Conservation (phyloP, 2,888 invertebrate species). For the Emesis castigata region DNA sequence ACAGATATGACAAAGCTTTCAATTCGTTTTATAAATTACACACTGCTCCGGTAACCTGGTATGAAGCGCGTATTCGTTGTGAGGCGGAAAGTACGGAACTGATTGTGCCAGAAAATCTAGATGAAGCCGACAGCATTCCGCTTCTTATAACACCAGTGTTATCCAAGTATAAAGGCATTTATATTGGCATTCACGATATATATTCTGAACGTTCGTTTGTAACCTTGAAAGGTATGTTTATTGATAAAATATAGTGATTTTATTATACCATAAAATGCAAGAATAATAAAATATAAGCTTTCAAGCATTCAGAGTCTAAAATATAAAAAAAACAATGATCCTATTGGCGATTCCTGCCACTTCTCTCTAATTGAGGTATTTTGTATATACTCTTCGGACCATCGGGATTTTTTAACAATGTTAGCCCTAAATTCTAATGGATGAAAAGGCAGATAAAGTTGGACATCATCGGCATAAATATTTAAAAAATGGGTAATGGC, state of each 20-base stretch:
- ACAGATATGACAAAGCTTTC: slow-evolving; percentile 75
- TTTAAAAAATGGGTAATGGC: too few relatives aligned
- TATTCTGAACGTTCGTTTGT: slow-evolving; percentile 75
- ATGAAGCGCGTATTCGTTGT: slow-evolving; percentile 73
- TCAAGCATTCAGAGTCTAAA: too few relatives aligned
- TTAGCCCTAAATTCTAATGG: too few relatives aligned
- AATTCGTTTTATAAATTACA: slow-evolving; percentile 76
- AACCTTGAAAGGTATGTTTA: slow-evolving; percentile 72
- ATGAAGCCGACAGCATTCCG: slow-evolving; percentile 74
- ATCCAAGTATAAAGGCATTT: slow-evolving; percentile 72
- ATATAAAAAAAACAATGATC: too few relatives aligned
- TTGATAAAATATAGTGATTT: background rate
- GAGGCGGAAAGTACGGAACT: slow-evolving; percentile 74
- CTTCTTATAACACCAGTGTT: slow-evolving; percentile 71
- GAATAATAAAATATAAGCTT: too few relatives aligned
- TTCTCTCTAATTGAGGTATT: too few relatives aligned
- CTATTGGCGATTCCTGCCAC: too few relatives aligned
- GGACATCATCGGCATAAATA: too few relatives aligned
- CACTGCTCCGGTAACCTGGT: slow-evolving; percentile 69
- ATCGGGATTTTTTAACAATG: too few relatives aligned
- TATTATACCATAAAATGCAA: too few relatives aligned
- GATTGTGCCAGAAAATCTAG: slow-evolving; percentile 73
- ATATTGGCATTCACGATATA: slow-evolving; percentile 75
- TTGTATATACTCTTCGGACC: too few relatives aligned
- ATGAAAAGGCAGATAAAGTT: too few relatives aligned